phyloP scores from a whole-genome alignment of 2,113 vertebrate species.

The Bubo blakistoni region DNA sequence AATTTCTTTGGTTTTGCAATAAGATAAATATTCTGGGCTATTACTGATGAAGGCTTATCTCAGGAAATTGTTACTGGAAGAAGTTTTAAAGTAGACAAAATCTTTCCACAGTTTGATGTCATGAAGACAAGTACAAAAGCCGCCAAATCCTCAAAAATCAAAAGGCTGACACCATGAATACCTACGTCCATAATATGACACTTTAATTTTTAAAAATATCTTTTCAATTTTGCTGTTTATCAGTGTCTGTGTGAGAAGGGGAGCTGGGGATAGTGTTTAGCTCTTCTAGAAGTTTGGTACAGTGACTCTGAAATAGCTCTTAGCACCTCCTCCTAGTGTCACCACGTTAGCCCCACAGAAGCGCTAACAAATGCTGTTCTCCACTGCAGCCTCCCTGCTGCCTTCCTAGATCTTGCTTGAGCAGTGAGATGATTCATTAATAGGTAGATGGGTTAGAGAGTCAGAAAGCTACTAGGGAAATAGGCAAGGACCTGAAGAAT shows the following conservation, averaged over 20 bases:
- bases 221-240: neutral
- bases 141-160: neutral
- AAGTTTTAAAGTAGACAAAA: neutral
- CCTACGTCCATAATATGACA: neutral
- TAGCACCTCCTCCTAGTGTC: neutral
- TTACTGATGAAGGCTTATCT: neutral
- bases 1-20: neutral
- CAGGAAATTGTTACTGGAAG: neutral
- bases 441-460: neutral
- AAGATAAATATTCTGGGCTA: neutral
- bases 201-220: neutral
- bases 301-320: neutral
- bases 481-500: neutral
- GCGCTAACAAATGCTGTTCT: neutral
- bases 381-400: neutral
- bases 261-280: neutral
- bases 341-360: neutral
- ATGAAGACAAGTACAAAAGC: neutral
- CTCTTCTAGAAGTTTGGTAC: neutral
- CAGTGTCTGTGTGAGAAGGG: neutral
- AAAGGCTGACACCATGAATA: neutral
- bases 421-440: neutral
- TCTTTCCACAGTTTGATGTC: neutral
- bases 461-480: neutral
- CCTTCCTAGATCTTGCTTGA: neutral